Evolutionary conservation across 2,888 invertebrate species (phyloP), one percentile per base, ranked within the genome.

Genomic region (Andricus curvator): DNA sequence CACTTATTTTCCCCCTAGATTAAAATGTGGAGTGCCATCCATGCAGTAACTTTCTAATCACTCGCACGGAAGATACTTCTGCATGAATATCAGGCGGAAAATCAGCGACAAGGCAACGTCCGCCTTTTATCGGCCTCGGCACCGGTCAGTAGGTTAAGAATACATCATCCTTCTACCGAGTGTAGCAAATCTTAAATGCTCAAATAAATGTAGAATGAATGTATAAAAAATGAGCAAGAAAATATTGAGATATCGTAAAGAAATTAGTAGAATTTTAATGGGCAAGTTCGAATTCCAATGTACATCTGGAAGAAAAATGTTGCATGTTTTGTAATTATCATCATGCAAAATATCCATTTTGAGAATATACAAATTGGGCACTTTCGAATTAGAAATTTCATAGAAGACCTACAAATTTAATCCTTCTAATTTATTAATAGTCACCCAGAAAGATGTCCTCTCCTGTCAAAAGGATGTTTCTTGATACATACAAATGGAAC

Each of bases 131-230:
- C 84, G 78, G 77, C 85, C 84, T 80, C 80, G 84, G 86, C 90
- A 89, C 91, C 88, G 90, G 91, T 92, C 92, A 91, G 89, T 91
- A 89, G 91, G 91, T 91, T 91, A 92, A 89, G 87, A 74, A 74
- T 74, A 56, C 56, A 74, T 33, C 74, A 56, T 74, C 51, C 22
- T 22, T 29, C 9, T 25, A 56, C n/a, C 56, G n/a, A 56, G 56
- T 56, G n/a, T n/a, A 56, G 17, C n/a, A 56, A 56, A 56, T 56
- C n/a, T n/a, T 56, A 9, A n/a, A 56, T 56, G n/a, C n/a, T 11
- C 3, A 22, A 22, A 56, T n/a, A n/a, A n/a, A n/a, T 56, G 4
- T 56, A n/a, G 1, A n/a, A 56, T n/a, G 11, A 56, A n/a, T 56
- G n/a, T 56, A 0, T 48, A 17, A 48, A 17, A 56, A 9, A 2